Percentiles rank a stretch among this genome's conserved stretches.
phyloP scores from a whole-genome alignment of 2,797 vertebrate genomes.

The Falco biarmicus region DNA sequence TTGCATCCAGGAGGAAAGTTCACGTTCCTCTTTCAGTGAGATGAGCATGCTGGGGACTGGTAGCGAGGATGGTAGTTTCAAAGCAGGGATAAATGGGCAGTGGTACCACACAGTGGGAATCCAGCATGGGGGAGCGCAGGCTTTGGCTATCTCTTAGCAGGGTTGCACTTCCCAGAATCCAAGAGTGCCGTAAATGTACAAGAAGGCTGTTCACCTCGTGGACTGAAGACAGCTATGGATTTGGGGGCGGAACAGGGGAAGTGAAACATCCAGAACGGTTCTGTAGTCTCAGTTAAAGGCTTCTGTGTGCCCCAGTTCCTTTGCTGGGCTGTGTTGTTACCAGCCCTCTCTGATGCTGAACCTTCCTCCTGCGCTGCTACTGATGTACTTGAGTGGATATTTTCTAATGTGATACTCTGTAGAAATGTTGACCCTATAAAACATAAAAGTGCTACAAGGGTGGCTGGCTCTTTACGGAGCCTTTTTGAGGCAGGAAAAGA shows the following conservation, averaged over 20 bases:
- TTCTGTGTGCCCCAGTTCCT: background rate
- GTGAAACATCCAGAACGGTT: background rate
- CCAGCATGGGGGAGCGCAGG: background rate
- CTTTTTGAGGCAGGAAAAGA: background rate
- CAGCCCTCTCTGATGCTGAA: background rate
- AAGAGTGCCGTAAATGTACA: fast-evolving
- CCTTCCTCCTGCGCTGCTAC: background rate
- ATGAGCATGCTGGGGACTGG: background rate
- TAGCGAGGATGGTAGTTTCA: background rate
- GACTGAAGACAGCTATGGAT: background rate
- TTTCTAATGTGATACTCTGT: background rate
- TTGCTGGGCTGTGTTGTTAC: background rate
- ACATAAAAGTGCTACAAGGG: background rate
- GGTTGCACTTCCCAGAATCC: background rate
- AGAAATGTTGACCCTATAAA: background rate
- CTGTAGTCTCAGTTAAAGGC: background rate
- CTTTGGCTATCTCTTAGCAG: background rate
- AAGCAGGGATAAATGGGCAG: background rate
- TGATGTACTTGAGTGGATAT: background rate
- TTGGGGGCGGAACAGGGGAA: background rate
- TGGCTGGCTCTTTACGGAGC: background rate
- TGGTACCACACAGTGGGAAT: background rate
- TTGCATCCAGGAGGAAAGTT: background rate
- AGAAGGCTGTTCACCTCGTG: fast-evolving
- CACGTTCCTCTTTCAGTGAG: background rate